Conservation (phyloP, 2,888 invertebrate genomes). For the Hedya salicella region DNA sequence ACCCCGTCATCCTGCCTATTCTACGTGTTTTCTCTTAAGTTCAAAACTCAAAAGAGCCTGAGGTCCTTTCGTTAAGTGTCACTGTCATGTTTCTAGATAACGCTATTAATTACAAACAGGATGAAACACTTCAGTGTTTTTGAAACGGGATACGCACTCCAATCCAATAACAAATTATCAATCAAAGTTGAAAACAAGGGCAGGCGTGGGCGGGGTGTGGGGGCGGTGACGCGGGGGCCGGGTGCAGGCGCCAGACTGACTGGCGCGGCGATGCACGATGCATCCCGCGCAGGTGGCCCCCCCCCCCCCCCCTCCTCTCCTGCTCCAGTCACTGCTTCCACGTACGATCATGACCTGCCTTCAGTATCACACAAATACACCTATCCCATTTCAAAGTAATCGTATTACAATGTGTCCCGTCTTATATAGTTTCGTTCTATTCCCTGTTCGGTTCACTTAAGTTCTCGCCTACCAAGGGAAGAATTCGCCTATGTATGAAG, state of each 20-base stretch:
- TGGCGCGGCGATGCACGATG: conserved; percentile 73
- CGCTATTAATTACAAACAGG: conserved; percentile 37
- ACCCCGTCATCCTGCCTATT: too few species aligned
- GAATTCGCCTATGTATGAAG: too few species aligned
- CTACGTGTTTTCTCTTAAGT: too few species aligned
- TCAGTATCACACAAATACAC: conserved; percentile 9
- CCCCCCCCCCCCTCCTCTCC: conserved; percentile 45
- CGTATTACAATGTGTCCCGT: not conserved
- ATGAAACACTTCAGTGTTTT: conserved; percentile 60
- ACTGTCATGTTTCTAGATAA: not conserved
- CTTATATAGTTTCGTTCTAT: not conserved
- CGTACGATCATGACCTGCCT: conserved; percentile 52
- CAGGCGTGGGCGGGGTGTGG: conserved; percentile 63
- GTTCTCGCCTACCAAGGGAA: too few species aligned
- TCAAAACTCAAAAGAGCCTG: too few species aligned
- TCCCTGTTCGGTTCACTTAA: too few species aligned
- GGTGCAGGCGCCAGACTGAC: conserved; percentile 75
- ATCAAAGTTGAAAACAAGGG: conserved; percentile 84
- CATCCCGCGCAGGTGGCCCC: conserved; percentile 77
- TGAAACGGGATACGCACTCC: conserved; percentile 72
- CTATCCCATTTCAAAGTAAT: not conserved
- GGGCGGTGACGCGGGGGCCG: conserved; percentile 49
- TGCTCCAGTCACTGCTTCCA: conserved; percentile 51
- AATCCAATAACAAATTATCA: conserved; percentile 83
- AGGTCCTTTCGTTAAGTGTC: too few species aligned